These are phyloP conservation scores for Megalopta genalis DNA, from an alignment of 1,140 invertebrate genomes.

Conservation along the genomic window DNA sequence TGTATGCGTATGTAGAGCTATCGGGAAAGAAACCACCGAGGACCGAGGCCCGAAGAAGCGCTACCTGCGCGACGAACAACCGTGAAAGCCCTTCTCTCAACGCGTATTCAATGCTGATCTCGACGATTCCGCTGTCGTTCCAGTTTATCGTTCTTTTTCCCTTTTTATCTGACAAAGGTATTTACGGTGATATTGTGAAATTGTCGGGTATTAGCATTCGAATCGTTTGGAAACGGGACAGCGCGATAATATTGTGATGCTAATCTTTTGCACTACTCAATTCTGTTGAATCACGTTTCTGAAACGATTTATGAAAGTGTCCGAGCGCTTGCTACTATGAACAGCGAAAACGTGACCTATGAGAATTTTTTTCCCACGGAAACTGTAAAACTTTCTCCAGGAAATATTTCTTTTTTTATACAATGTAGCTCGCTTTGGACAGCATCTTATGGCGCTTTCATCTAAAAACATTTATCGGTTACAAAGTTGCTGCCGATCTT, in stretches of 20 bases:
- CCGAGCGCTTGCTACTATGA: too few relatives aligned
- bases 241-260: neutral
- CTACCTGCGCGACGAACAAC: slow-evolving; percentile 50
- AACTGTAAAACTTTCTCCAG: too few relatives aligned
- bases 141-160: slow-evolving; percentile 15
- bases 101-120: slow-evolving; percentile 33
- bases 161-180: neutral
- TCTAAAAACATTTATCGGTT: too few relatives aligned
- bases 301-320: neutral
- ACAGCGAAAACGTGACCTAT: too few relatives aligned
- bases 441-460: too few relatives aligned
- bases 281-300: neutral
- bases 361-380: too few relatives aligned
- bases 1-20: slow-evolving; percentile 49
- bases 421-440: too few relatives aligned
- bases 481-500: too few relatives aligned
- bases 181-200: neutral
- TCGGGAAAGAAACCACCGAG: slow-evolving; percentile 35
- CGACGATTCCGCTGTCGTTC: slow-evolving; percentile 16
- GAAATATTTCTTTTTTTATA: too few relatives aligned
- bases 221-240: neutral
- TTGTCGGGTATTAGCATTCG: neutral
- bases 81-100: slow-evolving; percentile 1
- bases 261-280: neutral
- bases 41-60: slow-evolving; percentile 45